A percentile compares a stretch with the other conserved stretches of the same genome.
Conservation (phyloP, 1,140 invertebrate species). For the Pissodes strobi region DNA sequence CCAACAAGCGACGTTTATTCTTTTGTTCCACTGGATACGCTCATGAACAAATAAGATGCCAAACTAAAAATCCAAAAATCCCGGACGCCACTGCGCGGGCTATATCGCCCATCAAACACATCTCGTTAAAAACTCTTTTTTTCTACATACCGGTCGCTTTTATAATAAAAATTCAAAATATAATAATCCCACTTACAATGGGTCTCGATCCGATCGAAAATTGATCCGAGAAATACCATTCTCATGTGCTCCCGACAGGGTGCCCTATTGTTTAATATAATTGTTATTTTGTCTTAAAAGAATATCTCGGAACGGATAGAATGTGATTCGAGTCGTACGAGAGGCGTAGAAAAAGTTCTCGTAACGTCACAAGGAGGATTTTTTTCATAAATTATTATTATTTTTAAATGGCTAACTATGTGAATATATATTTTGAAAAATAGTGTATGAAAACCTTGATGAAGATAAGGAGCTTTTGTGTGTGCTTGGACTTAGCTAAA, state of each 20-base stretch:
- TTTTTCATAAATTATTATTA: too few species aligned
- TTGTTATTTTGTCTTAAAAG: constrained; percentile 38
- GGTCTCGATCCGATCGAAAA: constrained; percentile 30
- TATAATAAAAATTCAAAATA: constrained; percentile 35
- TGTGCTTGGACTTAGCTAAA: too few species aligned
- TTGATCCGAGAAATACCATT: constrained; percentile 33
- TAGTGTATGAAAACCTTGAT: too few species aligned
- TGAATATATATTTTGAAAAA: too few species aligned
- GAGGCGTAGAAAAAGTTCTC: too few species aligned
- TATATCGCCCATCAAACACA: constrained; percentile 15
- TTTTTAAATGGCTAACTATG: too few species aligned
- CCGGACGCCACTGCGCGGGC: constrained; percentile 10
- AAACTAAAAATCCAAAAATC: too few species aligned
- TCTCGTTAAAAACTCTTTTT: constrained; percentile 30
- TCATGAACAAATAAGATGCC: too few species aligned
- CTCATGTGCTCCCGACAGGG: constrained; percentile 37
- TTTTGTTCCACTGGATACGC: too few species aligned
- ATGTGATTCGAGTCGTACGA: constrained; percentile 1
- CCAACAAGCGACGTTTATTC: too few species aligned
- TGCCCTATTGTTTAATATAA: constrained; percentile 39
- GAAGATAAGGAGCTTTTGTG: too few species aligned
- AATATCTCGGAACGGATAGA: constrained; percentile 15
- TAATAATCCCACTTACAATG: constrained; percentile 34
- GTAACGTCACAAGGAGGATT: too few species aligned
- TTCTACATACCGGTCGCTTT: constrained; percentile 19